Percentiles rank a stretch among this genome's conserved stretches.
Conservation (phyloP, 2,113 vertebrate genomes). For the Oceanodroma tethys region DNA sequence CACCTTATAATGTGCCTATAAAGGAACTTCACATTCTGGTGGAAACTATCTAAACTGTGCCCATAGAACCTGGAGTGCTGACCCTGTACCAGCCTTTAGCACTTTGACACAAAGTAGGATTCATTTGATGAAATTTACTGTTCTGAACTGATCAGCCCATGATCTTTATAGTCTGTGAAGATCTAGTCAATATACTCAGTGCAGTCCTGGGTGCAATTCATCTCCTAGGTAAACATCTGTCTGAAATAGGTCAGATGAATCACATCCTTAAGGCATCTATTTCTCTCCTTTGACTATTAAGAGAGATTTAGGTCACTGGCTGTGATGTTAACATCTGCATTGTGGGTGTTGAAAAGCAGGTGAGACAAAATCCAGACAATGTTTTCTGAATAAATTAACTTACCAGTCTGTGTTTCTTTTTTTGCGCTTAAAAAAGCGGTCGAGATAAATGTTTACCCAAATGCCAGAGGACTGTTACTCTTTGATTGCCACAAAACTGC, state of each 20-base stretch:
- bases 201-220: background rate
- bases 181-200: background rate
- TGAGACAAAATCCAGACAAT: background rate
- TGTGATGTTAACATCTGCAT: constrained; percentile 16
- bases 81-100: background rate
- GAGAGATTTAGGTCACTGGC: constrained; percentile 6
- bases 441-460: background rate
- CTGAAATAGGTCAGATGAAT: constrained; percentile 33
- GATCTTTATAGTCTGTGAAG: background rate
- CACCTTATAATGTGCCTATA: background rate
- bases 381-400: background rate
- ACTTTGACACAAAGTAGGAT: background rate
- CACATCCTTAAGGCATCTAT: background rate
- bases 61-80: background rate
- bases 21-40: background rate
- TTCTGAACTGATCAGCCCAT: background rate
- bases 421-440: background rate
- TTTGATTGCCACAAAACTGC: background rate
- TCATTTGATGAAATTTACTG: background rate
- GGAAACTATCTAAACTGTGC: background rate
- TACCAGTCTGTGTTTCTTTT: background rate
- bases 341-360: background rate
- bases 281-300: background rate
- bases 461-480: background rate
- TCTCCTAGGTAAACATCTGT: constrained; percentile 28